Percentiles rank a stretch among this genome's conserved stretches.
Evolutionary conservation across 2,113 vertebrate genomes (phyloP).

Genomic region (Echinops telfairi): DNA sequence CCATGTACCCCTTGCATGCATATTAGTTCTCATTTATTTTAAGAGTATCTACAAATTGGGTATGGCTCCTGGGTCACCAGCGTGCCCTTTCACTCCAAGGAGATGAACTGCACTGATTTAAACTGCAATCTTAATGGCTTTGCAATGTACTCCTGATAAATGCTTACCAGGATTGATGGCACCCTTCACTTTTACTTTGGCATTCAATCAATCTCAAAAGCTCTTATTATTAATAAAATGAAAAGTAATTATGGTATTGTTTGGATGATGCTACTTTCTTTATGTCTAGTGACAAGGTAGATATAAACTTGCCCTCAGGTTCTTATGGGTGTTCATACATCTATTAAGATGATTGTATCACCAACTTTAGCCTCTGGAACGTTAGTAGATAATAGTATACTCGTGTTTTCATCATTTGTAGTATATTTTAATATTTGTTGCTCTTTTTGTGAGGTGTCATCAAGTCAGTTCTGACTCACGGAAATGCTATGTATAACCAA

Average conservation of each 20-base stretch:
- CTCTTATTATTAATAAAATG: constrained; percentile 71
- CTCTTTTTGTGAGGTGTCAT: no score
- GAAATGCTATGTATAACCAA: background rate
- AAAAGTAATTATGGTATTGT: constrained; percentile 69
- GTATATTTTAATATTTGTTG: background rate
- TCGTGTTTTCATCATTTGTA: constrained; percentile 4
- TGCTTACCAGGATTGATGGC: constrained; percentile 46
- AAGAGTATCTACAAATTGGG: background rate
- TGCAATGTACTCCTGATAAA: constrained; percentile 38
- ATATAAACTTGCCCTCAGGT: constrained; percentile 51
- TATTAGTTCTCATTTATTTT: background rate
- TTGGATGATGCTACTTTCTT: constrained; percentile 34
- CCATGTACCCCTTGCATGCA: background rate
- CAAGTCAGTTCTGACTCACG: background rate
- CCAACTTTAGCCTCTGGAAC: constrained; percentile 22
- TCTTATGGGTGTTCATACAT: background rate
- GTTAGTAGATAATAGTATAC: background rate
- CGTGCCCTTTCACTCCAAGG: constrained; percentile 24
- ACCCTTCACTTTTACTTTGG: constrained; percentile 63
- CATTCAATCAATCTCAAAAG: constrained; percentile 67
- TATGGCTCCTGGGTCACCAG: background rate
- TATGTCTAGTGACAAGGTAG: constrained; percentile 34
- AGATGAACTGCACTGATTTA: constrained; percentile 48
- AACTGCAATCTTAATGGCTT: constrained; percentile 63
- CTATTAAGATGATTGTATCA: constrained; percentile 57